Percentiles rank a stretch among this genome's conserved stretches.
Conservation (phyloP, 2,113 vertebrate species). For the Sebastes fasciatus region DNA sequence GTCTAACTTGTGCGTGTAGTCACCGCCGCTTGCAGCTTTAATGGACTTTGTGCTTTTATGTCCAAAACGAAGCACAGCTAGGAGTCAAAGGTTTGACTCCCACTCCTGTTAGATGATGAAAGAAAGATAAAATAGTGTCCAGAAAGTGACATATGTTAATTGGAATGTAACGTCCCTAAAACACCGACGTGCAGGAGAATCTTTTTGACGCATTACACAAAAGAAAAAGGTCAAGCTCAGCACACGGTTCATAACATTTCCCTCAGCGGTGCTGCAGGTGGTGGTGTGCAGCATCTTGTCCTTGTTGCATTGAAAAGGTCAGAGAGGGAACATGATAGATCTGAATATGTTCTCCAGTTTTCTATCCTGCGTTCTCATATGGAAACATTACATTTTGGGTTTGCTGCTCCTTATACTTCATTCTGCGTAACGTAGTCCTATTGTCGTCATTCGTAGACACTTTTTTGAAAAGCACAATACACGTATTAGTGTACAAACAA, state of each 20-base stretch:
- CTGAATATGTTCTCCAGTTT: not conserved
- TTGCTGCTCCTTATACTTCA: not conserved
- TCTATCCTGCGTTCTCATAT: not conserved
- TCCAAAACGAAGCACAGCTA: not conserved
- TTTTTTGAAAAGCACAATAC: too few species aligned
- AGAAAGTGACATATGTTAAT: conserved; percentile 10
- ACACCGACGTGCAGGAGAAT: not conserved
- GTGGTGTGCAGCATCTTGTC: conserved; percentile 15
- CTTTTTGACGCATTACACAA: conserved; percentile 9
- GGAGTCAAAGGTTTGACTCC: conserved; percentile 9
- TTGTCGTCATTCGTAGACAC: too few species aligned
- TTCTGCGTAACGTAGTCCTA: too few species aligned
- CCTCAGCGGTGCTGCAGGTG: conserved; percentile 13
- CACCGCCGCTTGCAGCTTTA: too few species aligned
- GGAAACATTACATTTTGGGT: not conserved
- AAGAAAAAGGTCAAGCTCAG: conserved; percentile 49
- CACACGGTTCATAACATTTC: conserved; percentile 35
- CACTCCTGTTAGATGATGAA: not conserved
- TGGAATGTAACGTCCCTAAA: not conserved
- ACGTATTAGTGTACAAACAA: too few species aligned
- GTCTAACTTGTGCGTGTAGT: too few species aligned
- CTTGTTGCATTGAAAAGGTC: conserved; percentile 50
- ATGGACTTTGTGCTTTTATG: too few species aligned
- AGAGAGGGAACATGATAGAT: conserved; percentile 40
- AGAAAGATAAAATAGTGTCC: not conserved